Evolutionary conservation across 2,797 vertebrate genomes (phyloP), one percentile per base, ranked within the genome.

Genomic region (Sebastes hubbsi): DNA sequence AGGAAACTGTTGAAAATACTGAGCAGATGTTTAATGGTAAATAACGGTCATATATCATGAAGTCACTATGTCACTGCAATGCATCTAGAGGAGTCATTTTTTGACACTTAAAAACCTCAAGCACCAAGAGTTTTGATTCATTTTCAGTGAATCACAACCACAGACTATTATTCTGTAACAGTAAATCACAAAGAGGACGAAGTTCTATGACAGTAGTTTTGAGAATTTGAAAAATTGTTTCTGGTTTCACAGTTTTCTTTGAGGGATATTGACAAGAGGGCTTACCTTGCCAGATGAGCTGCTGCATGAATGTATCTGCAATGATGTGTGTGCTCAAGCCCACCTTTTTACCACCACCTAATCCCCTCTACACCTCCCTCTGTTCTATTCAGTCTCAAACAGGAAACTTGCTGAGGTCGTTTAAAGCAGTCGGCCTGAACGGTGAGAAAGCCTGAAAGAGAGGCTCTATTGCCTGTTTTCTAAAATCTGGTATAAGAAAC

Each of bases 401-500:
- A 86, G 77, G 77, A 88, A 84, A 86, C 74, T 25, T 78, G 62
- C 5, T 84, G 60, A 81, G 6, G 1, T 82, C 1, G 24, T 80
- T 58, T 69, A 78, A 82, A 30, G 38, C 68, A 52, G 62, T 75
- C 38, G 55, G 24, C 22, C 46, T 29, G 69, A 80, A 78, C 12
- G 0, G 1, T 32, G 14, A 75, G 16, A 79, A 29, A 62, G 24
- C 0, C 6, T 5, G 4, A 82, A 55, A 72, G 13, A 66, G 65
- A 38, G 25, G 2, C 27, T 58, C 8, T 75, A 22, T 38, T 58
- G 34, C 7, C 22, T 66, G 29, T 69, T 22, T 49, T 71, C 27
- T 52, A 9, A 71, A 61, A 55, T 60, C 13, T 20, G 22, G 10
- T 20, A 22, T 14, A 8, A 4, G 6, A 29, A 46, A 72, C 6